Evolutionary conservation across 2,888 invertebrate genomes (phyloP).

Genomic region (Dorcus parallelipipedus): DNA sequence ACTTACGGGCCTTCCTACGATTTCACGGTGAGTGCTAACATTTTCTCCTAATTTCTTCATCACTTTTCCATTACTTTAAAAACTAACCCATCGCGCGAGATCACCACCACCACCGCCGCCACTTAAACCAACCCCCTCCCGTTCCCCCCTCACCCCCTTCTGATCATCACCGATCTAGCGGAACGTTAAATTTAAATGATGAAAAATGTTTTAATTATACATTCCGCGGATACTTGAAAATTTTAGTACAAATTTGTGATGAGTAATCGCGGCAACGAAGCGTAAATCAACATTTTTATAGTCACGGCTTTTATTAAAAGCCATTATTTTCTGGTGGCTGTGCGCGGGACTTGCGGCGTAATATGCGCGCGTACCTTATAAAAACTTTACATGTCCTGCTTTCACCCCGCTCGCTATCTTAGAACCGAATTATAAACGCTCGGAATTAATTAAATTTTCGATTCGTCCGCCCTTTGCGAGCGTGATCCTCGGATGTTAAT

Average conservation of each 20-base stretch:
- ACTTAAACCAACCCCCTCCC: too few relatives aligned
- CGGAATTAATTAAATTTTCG: too few relatives aligned
- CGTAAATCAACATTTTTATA: slow-evolving; percentile 53
- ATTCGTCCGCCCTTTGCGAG: too few relatives aligned
- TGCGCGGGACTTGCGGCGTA: slow-evolving; percentile 37
- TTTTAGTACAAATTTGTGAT: slow-evolving; percentile 47
- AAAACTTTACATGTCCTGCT: slow-evolving; percentile 6
- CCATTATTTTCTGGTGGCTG: slow-evolving; percentile 46
- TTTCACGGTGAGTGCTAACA: too few relatives aligned
- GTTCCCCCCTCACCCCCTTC: neutral
- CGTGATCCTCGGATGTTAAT: too few relatives aligned
- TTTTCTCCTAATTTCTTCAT: too few relatives aligned
- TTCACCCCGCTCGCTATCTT: too few relatives aligned
- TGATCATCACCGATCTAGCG: neutral
- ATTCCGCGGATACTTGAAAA: slow-evolving; percentile 43
- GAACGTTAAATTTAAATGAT: slow-evolving; percentile 27
- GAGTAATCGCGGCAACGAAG: slow-evolving; percentile 47
- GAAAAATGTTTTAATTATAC: slow-evolving; percentile 48
- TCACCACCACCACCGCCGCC: too few relatives aligned
- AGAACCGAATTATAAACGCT: too few relatives aligned
- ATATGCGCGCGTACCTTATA: slow-evolving; percentile 32
- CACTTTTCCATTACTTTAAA: too few relatives aligned
- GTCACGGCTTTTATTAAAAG: slow-evolving; percentile 51
- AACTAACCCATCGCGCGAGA: too few relatives aligned
- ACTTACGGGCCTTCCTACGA: too few relatives aligned